Evolutionary conservation across 1,140 invertebrate genomes (phyloP).

Genomic region (Delia radicum): DNA sequence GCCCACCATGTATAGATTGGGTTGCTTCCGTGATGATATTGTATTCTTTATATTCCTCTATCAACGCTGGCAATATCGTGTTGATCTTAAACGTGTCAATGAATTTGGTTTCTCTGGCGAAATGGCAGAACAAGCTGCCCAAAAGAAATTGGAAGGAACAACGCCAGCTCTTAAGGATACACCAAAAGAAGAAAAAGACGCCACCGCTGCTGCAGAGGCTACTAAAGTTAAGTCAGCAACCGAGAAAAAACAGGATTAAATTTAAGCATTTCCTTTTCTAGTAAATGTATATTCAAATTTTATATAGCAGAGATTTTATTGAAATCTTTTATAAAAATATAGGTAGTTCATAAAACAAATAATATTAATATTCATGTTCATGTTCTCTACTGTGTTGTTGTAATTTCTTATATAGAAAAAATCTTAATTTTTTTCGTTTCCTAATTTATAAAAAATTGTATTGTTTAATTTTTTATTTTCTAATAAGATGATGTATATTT

Average conservation of each 20-base stretch:
- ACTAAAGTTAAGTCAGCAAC: constrained; percentile 41
- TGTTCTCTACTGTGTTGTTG: not conserved
- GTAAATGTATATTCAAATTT: not conserved
- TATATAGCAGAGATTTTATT: not conserved
- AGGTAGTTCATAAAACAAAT: not conserved
- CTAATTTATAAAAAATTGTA: not conserved
- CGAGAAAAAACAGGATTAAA: constrained; percentile 50
- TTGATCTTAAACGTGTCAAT: constrained; percentile 90
- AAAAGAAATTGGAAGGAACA: constrained; percentile 30
- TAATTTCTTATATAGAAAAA: not conserved
- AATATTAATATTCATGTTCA: not conserved
- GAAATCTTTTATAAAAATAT: not conserved
- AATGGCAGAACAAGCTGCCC: constrained; percentile 61
- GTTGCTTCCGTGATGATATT: constrained; percentile 97
- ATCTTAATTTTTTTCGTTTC: not conserved
- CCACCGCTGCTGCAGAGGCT: constrained; percentile 11
- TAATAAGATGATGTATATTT: not conserved
- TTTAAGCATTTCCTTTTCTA: not conserved
- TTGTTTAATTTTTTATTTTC: not conserved
- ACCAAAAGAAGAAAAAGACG: not conserved
- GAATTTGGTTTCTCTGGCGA: constrained; percentile 92
- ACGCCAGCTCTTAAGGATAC: constrained; percentile 15
- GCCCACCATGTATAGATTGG: constrained; percentile 94
- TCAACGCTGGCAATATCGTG: constrained; percentile 97
- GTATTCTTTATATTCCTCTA: constrained; percentile 99